Base-by-base conservation (phyloP, 2,797 vertebrate genomes). In the Myripristis jacobus region DNA sequence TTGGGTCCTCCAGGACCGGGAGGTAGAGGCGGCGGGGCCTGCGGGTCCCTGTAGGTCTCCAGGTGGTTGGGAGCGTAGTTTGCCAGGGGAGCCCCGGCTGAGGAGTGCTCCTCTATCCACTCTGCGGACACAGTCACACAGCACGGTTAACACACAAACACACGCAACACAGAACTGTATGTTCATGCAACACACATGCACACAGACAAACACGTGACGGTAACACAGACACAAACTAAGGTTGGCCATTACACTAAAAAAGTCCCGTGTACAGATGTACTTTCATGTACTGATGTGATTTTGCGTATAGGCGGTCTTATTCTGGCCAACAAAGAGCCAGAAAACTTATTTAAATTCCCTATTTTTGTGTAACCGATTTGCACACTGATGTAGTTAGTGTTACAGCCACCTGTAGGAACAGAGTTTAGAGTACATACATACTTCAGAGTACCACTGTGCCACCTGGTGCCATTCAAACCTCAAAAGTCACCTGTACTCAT, bases 101-200 rank as follows among this genome's bases (percentile, higher is more conserved):
- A 96, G n/a, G 96, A 95, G 84, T 96, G 96, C 68, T 98, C 96
- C 90, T 97, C 97, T 86, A 98, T 96, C 98, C 98, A 99, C 92
- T 98, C 98, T 99, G 88, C 47, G 47, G 36, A 79, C 50, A 87
- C 24, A 80, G 58, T 41, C 16, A 36, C 50, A 69, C 50, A 60
- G 22, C 46, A 47, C 52, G 21, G 19, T 77, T 61, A 80, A 64
- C 38, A 34, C 25, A 71, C 59, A 73, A 36, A 50, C 55, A 58
- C 8, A 21, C n/a, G n/a, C 53, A 15, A 36, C 41, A 53, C 52
- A 64, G 53, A 47, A 0, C n/a, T 81, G 79, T 72, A 83, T 83
- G 77, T 60, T 75, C 31, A 75, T 73, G 62, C 19, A 16, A 69
- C 60, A 82, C 54, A 75, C 31, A 76, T 57, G 55, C 65, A 76